phyloP scores from a whole-genome alignment of 2,888 invertebrate genomes.

The Temnothorax rugatulus region DNA sequence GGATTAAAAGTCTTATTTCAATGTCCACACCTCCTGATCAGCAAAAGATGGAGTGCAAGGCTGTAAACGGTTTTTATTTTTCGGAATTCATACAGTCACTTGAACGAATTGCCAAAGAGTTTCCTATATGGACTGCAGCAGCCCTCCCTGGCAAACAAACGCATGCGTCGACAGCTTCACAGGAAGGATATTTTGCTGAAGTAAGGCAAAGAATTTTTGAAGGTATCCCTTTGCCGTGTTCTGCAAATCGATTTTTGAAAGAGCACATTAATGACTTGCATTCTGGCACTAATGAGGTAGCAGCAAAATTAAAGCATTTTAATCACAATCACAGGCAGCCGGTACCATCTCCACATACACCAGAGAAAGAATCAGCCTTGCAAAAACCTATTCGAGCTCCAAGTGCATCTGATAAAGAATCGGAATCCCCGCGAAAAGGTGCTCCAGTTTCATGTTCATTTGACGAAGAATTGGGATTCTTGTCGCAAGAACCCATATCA shows the following conservation, averaged over 20 bases:
- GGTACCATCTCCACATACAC: too few species aligned
- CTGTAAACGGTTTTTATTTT: conserved; percentile 25
- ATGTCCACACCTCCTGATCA: background rate
- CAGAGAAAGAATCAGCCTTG: too few species aligned
- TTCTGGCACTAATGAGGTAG: conserved; percentile 14
- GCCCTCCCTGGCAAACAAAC: background rate
- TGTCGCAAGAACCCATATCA: too few species aligned
- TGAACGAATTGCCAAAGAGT: conserved; percentile 4
- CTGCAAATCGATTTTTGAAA: conserved; percentile 25
- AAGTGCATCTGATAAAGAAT: too few species aligned
- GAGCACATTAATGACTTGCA: conserved; percentile 11
- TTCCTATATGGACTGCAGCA: conserved; percentile 9
- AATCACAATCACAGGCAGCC: background rate
- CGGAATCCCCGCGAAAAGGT: too few species aligned
- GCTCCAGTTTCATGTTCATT: too few species aligned
- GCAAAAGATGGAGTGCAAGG: background rate
- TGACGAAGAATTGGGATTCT: too few species aligned
- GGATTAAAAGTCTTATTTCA: conserved; percentile 3
- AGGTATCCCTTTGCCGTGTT: background rate
- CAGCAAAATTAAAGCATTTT: conserved; percentile 36
- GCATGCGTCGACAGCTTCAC: conserved; percentile 1
- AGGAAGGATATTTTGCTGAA: conserved; percentile 21
- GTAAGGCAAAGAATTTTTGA: background rate
- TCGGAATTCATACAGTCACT: background rate
- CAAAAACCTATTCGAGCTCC: too few species aligned